Conservation (phyloP, 2,113 vertebrate genomes). For the Daphoenositta chrysoptera region DNA sequence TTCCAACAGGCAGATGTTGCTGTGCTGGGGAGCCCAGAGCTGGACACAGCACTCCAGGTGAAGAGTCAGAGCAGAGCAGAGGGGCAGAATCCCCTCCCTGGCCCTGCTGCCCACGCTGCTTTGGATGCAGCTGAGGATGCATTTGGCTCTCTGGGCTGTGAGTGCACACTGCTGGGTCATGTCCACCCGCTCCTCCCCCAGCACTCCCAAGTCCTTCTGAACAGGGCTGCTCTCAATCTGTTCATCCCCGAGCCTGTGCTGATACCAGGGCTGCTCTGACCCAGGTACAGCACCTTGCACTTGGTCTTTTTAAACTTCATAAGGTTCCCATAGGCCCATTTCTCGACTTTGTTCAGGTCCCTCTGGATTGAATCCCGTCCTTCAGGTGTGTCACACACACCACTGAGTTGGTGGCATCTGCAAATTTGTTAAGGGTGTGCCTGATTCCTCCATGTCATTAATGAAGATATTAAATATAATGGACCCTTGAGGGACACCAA, state of each 20-base stretch:
- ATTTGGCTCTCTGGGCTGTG: fast-evolving
- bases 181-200: background rate
- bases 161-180: fast-evolving
- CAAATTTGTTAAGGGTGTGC: background rate
- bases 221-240: no score
- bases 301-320: background rate
- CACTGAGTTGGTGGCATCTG: background rate
- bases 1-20: background rate
- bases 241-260: background rate
- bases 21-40: background rate
- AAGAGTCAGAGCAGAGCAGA: background rate
- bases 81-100: background rate
- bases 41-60: background rate
- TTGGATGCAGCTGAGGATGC: background rate
- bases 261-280: background rate
- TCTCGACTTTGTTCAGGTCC: background rate
- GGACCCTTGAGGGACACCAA: background rate
- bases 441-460: background rate
- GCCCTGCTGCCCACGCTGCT: fast-evolving
- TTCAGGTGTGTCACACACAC: background rate
- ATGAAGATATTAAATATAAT: background rate
- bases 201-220: no score
- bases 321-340: no score
- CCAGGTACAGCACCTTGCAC: background rate
- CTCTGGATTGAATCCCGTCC: background rate